Percentiles rank a stretch among this genome's conserved stretches.
These are phyloP conservation scores for Oreotragus oreotragus DNA, from an alignment of 2,113 vertebrate genomes.

Conservation along the genomic window DNA sequence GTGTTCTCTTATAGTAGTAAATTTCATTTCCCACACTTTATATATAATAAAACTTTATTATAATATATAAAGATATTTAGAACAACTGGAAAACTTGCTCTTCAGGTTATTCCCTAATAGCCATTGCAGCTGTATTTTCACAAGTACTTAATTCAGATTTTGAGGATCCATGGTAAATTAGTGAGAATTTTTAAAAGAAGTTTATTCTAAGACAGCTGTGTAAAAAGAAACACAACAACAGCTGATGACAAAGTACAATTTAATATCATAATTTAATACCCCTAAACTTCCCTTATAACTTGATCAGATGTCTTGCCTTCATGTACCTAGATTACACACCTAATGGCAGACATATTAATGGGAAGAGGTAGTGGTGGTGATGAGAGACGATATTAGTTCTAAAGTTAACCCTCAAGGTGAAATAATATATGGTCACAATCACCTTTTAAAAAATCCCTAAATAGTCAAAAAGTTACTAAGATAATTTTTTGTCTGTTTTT, in stretches of 20 bases:
- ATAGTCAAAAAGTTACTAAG: not conserved
- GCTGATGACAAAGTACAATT: not conserved
- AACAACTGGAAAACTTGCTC: not conserved
- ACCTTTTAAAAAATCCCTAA: not conserved
- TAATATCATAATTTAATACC: not conserved
- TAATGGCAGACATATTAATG: not conserved
- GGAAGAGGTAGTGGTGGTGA: not conserved
- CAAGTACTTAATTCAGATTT: not conserved
- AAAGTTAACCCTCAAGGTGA: not conserved
- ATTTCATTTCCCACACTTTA: not conserved
- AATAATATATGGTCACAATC: not conserved
- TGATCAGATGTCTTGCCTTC: not conserved
- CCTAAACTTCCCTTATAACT: not conserved
- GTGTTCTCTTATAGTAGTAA: not conserved
- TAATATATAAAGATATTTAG: not conserved
- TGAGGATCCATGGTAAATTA: not conserved
- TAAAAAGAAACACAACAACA: not conserved
- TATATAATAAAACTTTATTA: not conserved
- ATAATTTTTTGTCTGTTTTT: not conserved
- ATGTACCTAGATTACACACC: not conserved
- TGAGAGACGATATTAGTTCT: not conserved
- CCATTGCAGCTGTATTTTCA: not conserved
- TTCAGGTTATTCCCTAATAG: not conserved
- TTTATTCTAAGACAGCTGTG: not conserved
- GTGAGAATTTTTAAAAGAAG: not conserved